Percentiles rank a stretch among this genome's conserved stretches.
phyloP scores from a whole-genome alignment of 2,888 invertebrate genomes.

The Polietes domitor region DNA sequence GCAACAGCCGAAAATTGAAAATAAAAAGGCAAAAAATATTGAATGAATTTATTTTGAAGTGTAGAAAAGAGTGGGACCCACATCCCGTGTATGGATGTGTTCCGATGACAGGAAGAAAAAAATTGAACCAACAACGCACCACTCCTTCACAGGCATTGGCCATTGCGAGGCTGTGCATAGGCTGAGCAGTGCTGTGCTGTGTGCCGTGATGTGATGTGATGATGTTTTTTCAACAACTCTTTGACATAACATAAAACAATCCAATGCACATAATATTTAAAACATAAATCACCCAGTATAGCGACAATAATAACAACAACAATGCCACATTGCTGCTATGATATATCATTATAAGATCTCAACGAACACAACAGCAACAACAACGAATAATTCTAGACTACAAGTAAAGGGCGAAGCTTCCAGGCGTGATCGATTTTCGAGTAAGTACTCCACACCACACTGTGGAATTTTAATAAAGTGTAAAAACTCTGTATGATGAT shows the following conservation, averaged over 20 bases:
- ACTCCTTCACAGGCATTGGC: conserved; percentile 26
- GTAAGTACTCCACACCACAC: too few species aligned
- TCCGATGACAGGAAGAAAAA: conserved; percentile 7
- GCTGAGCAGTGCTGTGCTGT: conserved; percentile 4
- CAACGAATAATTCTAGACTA: background rate
- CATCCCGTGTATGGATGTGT: background rate
- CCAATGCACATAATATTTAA: conserved; percentile 36
- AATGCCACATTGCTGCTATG: conserved; percentile 38
- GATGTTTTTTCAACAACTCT: conserved; percentile 52
- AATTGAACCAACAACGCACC: conserved; percentile 17
- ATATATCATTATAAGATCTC: conserved; percentile 36
- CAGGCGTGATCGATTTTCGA: background rate
- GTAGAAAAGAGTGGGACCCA: conserved; percentile 49
- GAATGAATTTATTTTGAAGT: conserved; percentile 15
- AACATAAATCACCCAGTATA: conserved; percentile 52
- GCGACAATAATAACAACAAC: conserved; percentile 36
- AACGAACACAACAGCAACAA: conserved; percentile 30
- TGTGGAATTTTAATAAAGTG: too few species aligned
- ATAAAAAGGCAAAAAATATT: conserved; percentile 25
- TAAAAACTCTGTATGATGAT: too few species aligned
- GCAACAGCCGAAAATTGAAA: background rate
- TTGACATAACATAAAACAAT: conserved; percentile 44
- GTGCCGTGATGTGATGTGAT: conserved; percentile 5
- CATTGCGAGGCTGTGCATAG: background rate
- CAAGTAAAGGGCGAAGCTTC: background rate